A percentile compares a stretch with the other conserved stretches of the same genome.
Evolutionary conservation across 2,888 invertebrate genomes (phyloP).

Genomic region (Cataglyphis livida): DNA sequence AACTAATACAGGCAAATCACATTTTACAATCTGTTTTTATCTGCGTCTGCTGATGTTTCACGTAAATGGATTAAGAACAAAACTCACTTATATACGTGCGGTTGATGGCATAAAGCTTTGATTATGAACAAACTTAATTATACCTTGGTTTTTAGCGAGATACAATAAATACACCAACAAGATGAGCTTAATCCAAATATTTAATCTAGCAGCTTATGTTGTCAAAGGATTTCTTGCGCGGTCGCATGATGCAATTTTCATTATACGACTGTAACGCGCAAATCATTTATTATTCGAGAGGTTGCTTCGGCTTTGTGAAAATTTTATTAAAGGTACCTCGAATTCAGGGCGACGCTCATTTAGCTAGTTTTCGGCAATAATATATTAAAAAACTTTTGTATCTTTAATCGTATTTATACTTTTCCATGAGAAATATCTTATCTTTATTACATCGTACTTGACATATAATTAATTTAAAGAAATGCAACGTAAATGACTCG

Average conservation of each 20-base stretch:
- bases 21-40: too few species aligned
- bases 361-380: conserved; percentile 34
- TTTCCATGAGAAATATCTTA: conserved; percentile 26
- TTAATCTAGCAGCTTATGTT: conserved; percentile 63
- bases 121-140: conserved; percentile 35
- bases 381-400: conserved; percentile 25
- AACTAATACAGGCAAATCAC: background rate
- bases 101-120: conserved; percentile 5
- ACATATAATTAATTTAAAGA: background rate
- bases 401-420: background rate
- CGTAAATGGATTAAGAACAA: background rate
- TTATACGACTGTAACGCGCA: conserved; percentile 14
- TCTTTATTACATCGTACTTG: conserved; percentile 23
- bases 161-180: conserved; percentile 48
- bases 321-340: conserved; percentile 60
- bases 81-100: background rate
- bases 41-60: background rate
- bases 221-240: conserved; percentile 62
- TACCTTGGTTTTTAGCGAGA: conserved; percentile 15
- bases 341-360: conserved; percentile 35
- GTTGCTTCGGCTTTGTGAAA: conserved; percentile 47
- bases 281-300: conserved; percentile 63
- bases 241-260: conserved; percentile 63
- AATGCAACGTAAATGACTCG: background rate
- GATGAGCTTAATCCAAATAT: conserved; percentile 51